Conservation (phyloP, 2,113 vertebrate genomes). For the Corapipo altera region DNA sequence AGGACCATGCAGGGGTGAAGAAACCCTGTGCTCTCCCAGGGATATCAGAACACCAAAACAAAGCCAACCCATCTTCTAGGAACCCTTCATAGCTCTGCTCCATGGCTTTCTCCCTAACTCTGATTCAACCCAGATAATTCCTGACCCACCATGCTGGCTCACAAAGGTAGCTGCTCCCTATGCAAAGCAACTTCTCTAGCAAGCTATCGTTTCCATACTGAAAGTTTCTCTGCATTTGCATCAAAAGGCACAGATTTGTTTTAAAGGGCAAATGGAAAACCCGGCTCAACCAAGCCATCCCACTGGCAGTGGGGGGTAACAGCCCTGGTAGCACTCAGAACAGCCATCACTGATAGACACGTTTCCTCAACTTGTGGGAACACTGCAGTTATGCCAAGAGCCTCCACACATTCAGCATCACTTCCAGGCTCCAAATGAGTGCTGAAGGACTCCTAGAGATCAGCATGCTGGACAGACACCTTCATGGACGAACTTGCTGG, state of each 20-base stretch:
- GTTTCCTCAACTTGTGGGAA: fast-evolving
- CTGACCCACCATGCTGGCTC: neutral
- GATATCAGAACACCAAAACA: neutral
- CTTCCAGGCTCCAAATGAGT: neutral
- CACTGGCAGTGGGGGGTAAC: neutral
- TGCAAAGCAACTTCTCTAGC: fast-evolving
- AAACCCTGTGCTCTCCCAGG: neutral
- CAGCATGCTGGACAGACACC: neutral
- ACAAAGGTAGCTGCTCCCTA: neutral
- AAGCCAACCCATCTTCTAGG: neutral
- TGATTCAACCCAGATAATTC: neutral
- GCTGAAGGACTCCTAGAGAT: neutral
- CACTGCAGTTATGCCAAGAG: neutral
- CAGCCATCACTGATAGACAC: fast-evolving
- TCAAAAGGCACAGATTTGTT: neutral
- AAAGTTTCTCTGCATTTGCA: neutral
- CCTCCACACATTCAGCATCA: neutral
- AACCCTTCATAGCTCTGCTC: neutral
- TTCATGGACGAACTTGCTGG: neutral
- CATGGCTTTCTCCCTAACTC: neutral
- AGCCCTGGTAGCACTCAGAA: neutral
- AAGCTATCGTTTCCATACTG: neutral
- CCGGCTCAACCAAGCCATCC: neutral
- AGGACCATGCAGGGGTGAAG: fast-evolving
- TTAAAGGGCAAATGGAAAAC: neutral